These are phyloP conservation scores for Peucedramus taeniatus DNA, from an alignment of 2,113 vertebrate species.

Conservation along the genomic window DNA sequence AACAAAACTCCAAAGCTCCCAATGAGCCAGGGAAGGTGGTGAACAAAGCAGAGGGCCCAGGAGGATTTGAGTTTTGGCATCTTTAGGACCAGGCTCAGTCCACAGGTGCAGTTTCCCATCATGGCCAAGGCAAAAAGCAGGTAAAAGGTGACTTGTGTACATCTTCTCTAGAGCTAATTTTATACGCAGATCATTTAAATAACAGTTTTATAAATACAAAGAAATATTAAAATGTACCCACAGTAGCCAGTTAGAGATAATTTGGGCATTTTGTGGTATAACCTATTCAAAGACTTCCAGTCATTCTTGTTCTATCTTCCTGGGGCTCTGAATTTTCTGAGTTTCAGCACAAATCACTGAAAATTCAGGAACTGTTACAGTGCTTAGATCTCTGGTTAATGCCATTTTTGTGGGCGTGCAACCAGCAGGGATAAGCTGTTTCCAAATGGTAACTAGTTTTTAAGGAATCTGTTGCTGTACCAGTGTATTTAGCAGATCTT, in stretches of 20 bases:
- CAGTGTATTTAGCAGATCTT: background rate
- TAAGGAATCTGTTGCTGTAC: background rate
- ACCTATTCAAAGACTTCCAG: background rate
- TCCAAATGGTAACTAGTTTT: background rate
- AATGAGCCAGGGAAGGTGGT: constrained; percentile 72
- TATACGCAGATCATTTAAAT: background rate
- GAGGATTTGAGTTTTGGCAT: constrained; percentile 47
- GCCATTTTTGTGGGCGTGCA: background rate
- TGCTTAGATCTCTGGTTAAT: background rate
- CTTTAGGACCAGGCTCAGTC: constrained; percentile 68
- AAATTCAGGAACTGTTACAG: background rate
- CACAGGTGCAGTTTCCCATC: constrained; percentile 66
- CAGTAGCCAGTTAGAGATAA: fast-evolving
- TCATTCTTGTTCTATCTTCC: background rate
- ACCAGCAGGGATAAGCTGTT: background rate
- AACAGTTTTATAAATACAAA: background rate
- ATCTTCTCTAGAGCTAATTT: constrained; percentile 63
- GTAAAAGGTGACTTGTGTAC: constrained; percentile 69
- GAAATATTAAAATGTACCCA: background rate
- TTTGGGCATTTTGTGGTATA: background rate
- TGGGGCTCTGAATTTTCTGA: background rate
- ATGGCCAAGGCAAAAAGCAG: constrained; percentile 67
- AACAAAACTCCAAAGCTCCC: constrained; percentile 73
- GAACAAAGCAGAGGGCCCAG: constrained; percentile 53
- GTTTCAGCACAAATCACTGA: background rate